Evolutionary conservation across 2,797 vertebrate genomes (phyloP), one percentile per base, ranked within the genome.

Genomic region (Spinibarbus caldwelli): DNA sequence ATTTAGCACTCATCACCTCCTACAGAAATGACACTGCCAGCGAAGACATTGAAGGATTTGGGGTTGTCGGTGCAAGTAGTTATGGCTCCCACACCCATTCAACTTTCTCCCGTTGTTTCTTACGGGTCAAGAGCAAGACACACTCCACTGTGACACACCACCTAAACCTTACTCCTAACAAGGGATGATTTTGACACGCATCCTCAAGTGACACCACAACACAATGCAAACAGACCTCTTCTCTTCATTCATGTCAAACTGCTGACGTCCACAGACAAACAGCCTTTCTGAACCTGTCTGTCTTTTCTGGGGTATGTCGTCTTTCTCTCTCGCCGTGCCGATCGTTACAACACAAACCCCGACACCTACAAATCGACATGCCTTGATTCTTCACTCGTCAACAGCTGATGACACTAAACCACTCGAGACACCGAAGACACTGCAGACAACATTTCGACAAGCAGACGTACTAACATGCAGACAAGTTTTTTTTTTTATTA

Each of bases 391-490:
- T 82, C 64, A 86, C 81, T 86, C 78, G 76, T 57, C 52, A 45
- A 73, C 80, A 85, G 54, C 82, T 57, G 66, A 68, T 72, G 67
- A 85, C 77, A 73, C 83, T 54, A 86, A 73, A 88, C 92, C 90
- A 91, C 90, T 82, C 45, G 90, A 92, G 91, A 88, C 90, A 71
- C 92, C 66, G 95, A 96, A 94, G 94, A 95, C 93, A 94, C 92
- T 36, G 52, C 85, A 83, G 49, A 86, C 79, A 82, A 80, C 62
- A 81, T 52, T 38, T 21, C 36, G 11, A 54, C 66, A 71, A 71
- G 80, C 67, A 71, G 70, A 95, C 89, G 94, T 92, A 93, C 92
- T 92, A 92, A 95, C 93, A 95, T 80, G 91, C 94, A 95, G 92
- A 94, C 94, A 84, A 84, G 34, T 29, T 26, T 78, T 43, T 41